Conservation (phyloP, 2,888 invertebrate genomes). For the Parelbella ahira region DNA sequence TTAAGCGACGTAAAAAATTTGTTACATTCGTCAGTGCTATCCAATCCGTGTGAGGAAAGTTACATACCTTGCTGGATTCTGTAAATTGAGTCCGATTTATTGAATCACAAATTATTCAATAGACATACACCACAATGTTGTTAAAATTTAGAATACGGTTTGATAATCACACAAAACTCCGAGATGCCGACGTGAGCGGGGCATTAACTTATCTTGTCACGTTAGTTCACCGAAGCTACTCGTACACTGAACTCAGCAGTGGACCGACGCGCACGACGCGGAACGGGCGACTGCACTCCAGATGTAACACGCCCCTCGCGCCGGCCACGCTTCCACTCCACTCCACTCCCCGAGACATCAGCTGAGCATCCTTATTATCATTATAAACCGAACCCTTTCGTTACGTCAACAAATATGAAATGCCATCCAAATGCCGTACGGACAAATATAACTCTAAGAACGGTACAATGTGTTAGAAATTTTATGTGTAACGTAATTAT, state of each 20-base stretch:
- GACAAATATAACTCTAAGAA: too few species aligned
- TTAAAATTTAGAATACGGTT: too few species aligned
- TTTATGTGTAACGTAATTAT: constrained; percentile 8
- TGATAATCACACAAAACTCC: constrained; percentile 27
- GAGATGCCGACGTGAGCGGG: constrained; percentile 14
- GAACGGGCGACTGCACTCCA: constrained; percentile 52
- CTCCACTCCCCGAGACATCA: constrained; percentile 43
- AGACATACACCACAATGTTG: too few species aligned
- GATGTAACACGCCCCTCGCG: constrained; percentile 35
- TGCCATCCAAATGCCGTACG: constrained; percentile 4
- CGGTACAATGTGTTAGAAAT: too few species aligned
- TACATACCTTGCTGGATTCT: constrained; percentile 28
- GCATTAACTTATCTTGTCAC: constrained; percentile 33
- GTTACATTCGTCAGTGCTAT: neutral
- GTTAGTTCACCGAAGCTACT: constrained; percentile 28
- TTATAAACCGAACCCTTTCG: constrained; percentile 15
- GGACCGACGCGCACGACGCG: constrained; percentile 48
- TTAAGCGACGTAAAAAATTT: constrained; percentile 21
- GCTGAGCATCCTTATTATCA: constrained; percentile 40
- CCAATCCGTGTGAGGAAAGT: constrained; percentile 12
- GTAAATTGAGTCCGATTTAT: too few species aligned
- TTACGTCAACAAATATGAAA: constrained; percentile 16
- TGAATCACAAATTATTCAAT: constrained; percentile 4
- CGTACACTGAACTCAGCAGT: constrained; percentile 32
- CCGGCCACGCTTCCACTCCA: constrained; percentile 35